Evolutionary conservation across 2,113 vertebrate species (phyloP).

Genomic region (Toxostoma redivivum): DNA sequence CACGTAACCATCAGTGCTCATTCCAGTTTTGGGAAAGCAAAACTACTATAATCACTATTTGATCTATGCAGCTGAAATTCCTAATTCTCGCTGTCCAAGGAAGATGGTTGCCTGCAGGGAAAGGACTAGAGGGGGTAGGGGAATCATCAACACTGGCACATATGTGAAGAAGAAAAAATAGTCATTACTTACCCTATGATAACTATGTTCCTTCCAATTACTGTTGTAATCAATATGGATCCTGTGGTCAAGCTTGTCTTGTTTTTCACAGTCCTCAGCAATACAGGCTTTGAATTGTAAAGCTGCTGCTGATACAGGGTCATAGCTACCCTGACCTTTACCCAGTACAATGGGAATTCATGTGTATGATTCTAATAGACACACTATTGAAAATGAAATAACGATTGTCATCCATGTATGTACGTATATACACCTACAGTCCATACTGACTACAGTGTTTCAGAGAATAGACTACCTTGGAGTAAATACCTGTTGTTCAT

Average conservation of each 20-base stretch:
- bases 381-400: conserved; percentile 21
- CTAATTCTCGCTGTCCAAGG: conserved; percentile 13
- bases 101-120: conserved; percentile 21
- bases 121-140: neutral
- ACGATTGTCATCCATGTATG: neutral
- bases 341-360: conserved; percentile 7
- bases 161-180: conserved; percentile 49
- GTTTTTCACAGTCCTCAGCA: conserved; percentile 38
- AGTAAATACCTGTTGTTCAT: conserved; percentile 25
- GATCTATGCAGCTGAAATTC: conserved; percentile 38
- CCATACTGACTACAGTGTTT: neutral
- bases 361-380: conserved; percentile 13
- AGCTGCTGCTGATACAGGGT: conserved; percentile 35
- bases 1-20: neutral
- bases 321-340: conserved; percentile 33
- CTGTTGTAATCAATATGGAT: conserved; percentile 53
- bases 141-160: conserved; percentile 33
- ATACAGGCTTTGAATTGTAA: conserved; percentile 44
- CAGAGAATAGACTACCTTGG: neutral
- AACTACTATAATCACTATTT: conserved; percentile 41
- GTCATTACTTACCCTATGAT: conserved; percentile 53
- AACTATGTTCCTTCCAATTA: conserved; percentile 57
- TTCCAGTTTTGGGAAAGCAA: neutral
- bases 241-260: conserved; percentile 51
- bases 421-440: neutral